phyloP scores from a whole-genome alignment of 1,140 invertebrate species.

The Hycleus phaleratus region DNA sequence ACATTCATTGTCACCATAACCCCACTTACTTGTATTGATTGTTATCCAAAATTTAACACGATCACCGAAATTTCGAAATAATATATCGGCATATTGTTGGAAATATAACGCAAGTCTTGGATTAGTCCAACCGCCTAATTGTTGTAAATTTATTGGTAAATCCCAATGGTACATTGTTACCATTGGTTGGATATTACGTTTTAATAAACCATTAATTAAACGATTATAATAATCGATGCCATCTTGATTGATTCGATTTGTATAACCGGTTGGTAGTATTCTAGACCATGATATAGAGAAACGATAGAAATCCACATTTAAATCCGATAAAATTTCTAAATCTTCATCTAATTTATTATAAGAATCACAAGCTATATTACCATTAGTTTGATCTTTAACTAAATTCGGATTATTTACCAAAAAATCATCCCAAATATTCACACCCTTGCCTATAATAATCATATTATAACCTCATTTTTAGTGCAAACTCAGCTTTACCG shows the following conservation, averaged over 20 bases:
- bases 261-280: conserved; percentile 47
- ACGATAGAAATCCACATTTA: conserved; percentile 47
- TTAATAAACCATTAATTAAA: conserved; percentile 48
- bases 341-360: conserved; percentile 50
- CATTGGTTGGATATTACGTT: conserved; percentile 49
- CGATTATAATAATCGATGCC: conserved; percentile 51
- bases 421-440: conserved; percentile 51
- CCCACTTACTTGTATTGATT: conserved; percentile 41
- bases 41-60: conserved; percentile 45
- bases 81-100: conserved; percentile 31
- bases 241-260: conserved; percentile 44
- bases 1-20: conserved; percentile 32
- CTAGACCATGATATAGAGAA: conserved; percentile 54
- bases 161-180: conserved; percentile 67
- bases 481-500: conserved; percentile 9
- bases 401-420: conserved; percentile 44
- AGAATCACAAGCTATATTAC: conserved; percentile 46
- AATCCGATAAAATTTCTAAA: conserved; percentile 43
- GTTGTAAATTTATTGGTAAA: conserved; percentile 54
- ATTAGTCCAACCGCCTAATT: conserved; percentile 58
- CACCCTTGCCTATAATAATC: conserved; percentile 35
- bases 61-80: conserved; percentile 23
- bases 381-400: conserved; percentile 45
- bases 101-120: conserved; percentile 50
- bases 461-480: neutral